Base-by-base conservation (phyloP, 2,113 vertebrate species). In the Serilophus lunatus region DNA sequence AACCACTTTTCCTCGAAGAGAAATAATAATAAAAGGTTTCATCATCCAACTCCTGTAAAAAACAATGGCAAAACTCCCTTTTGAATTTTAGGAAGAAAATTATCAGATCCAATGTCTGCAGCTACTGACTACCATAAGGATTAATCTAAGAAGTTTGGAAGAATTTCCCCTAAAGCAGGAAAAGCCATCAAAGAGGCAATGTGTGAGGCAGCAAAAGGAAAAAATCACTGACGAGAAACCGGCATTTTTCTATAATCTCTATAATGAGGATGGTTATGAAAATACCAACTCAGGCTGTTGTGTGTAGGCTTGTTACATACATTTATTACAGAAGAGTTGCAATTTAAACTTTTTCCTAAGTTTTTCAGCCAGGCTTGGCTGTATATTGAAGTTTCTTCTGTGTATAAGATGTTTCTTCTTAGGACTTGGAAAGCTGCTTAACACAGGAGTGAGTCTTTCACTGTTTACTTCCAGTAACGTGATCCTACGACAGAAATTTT, bases 81-180 rank as follows among this genome's bases (percentile, higher is more conserved):
- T 82, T 76, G n/a, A 61, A 56, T 87, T 88, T 80, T 68, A 77
- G 92, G 53, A 75, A 51, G 45, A 68, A 91, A 86, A 92, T 29
- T 0, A 74, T 75, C 33, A 76, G 45, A 50, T 64, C 31, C 54
- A 74, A 38, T 18, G 25, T 70, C n/a, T 92, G 51, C 83, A 82
- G 68, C 42, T 87, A 72, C 59, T 3, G 3, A 83, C 36, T 88
- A 57, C 45, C 6, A 2, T 33, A 89, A 54, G 6, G 50, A 88
- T 94, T 95, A 90, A 84, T 80, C 50, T 71, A 63, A 75, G 59
- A 88, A 5, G 4, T 68, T 80, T 91, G 90, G 88, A 97, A 93
- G 89, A 84, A 91, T 92, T 96, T 91, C 47, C 71, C 90, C 90
- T 83, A 61, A 76, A 94, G 95, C 86, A 96, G 95, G 90, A 92